phyloP scores from a whole-genome alignment of 2,113 vertebrate genomes.

The Bombycilla garrulus region DNA sequence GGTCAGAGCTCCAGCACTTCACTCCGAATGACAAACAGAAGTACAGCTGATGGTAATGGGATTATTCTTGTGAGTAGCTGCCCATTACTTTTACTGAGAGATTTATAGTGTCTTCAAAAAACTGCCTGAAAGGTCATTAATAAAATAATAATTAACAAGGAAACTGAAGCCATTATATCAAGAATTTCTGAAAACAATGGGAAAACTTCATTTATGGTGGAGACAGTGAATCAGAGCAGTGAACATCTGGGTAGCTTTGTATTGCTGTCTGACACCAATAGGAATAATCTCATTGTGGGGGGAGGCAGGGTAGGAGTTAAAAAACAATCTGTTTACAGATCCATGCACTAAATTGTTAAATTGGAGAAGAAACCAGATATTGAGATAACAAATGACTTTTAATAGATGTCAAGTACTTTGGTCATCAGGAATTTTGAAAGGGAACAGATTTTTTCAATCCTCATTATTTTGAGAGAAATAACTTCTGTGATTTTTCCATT shows the following conservation, averaged over 20 bases:
- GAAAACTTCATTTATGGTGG: not conserved
- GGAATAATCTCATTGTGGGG: not conserved
- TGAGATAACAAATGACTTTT: not conserved
- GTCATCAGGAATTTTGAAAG: not conserved
- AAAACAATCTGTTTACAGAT: not conserved
- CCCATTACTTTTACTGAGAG: constrained; percentile 35
- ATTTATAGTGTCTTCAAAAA: constrained; percentile 47
- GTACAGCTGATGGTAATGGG: constrained; percentile 29
- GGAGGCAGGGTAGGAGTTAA: not conserved
- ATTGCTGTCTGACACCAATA: not conserved
- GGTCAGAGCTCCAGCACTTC: constrained; percentile 32
- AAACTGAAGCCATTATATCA: not conserved
- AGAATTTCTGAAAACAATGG: constrained; percentile 40
- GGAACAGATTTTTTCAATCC: not conserved
- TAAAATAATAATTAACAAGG: constrained; percentile 50
- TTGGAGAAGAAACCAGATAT: not conserved
- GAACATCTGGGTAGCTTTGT: not conserved
- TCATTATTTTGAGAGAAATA: not conserved
- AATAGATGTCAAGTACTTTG: not conserved
- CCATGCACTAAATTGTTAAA: not conserved
- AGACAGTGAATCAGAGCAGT: not conserved
- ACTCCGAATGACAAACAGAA: constrained; percentile 28
- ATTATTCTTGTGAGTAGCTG: constrained; percentile 35
- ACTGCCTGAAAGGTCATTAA: constrained; percentile 29
- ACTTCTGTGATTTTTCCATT: not conserved